These are phyloP conservation scores for Plectrocnemia conspersa DNA, from an alignment of 1,140 invertebrate genomes.

Conservation along the genomic window DNA sequence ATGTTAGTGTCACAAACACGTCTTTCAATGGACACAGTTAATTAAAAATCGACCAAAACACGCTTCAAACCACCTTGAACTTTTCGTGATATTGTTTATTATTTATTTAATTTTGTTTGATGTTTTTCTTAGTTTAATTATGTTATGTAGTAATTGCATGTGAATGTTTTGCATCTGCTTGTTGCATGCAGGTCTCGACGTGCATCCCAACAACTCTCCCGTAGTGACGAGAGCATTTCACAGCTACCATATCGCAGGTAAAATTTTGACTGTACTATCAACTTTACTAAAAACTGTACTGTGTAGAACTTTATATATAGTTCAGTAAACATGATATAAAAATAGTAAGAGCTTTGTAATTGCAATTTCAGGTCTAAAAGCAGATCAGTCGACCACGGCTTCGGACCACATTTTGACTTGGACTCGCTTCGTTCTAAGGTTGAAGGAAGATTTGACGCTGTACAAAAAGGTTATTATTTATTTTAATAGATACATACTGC, in stretches of 20 bases:
- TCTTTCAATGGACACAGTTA: too few relatives aligned
- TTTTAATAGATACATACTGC: not conserved
- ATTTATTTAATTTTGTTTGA: slow-evolving; percentile 11
- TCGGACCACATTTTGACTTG: slow-evolving; percentile 74
- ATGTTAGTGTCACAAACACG: too few relatives aligned
- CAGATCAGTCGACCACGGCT: slow-evolving; percentile 81
- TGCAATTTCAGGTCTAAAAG: slow-evolving; percentile 77
- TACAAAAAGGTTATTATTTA: slow-evolving; percentile 49
- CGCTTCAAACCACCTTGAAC: too few relatives aligned
- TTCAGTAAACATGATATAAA: too few relatives aligned
- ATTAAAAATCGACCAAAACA: too few relatives aligned
- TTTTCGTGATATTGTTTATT: slow-evolving; percentile 7
- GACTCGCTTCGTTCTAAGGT: slow-evolving; percentile 77
- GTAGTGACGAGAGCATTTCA: slow-evolving; percentile 58
- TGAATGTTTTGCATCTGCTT: slow-evolving; percentile 32
- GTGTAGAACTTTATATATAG: too few relatives aligned
- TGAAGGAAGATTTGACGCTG: slow-evolving; percentile 74
- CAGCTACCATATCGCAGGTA: slow-evolving; percentile 37
- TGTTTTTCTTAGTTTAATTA: slow-evolving; percentile 12
- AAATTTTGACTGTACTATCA: too few relatives aligned
- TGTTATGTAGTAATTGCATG: slow-evolving; percentile 22
- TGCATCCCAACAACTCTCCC: slow-evolving; percentile 71
- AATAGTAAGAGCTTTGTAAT: too few relatives aligned
- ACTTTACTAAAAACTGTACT: too few relatives aligned
- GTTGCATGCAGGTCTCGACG: slow-evolving; percentile 62